A percentile compares a stretch with the other conserved stretches of the same genome.
These are phyloP conservation scores for Phylloscopus trochiloides DNA, from an alignment of 2,113 vertebrate genomes.

Conservation along the genomic window DNA sequence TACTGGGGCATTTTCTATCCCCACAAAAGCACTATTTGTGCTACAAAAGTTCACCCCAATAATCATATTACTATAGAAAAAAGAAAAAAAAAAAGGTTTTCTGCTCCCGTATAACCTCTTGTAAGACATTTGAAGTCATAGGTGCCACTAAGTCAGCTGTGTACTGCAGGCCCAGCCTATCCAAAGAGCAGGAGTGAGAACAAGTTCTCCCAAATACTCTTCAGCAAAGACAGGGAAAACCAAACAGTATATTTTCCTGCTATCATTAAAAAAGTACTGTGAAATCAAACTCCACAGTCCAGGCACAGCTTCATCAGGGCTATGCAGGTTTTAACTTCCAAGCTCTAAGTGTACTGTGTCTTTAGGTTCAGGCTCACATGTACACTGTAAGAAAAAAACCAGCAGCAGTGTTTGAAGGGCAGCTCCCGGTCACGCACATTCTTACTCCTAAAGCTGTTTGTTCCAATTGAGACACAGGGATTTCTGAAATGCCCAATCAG, in stretches of 20 bases:
- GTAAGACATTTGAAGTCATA: background rate
- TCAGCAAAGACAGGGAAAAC: background rate
- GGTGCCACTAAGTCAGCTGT: background rate
- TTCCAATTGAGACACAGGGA: background rate
- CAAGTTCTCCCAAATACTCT: background rate
- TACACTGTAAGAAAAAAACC: background rate
- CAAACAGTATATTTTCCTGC: background rate
- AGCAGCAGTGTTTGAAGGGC: background rate
- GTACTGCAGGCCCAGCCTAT: background rate
- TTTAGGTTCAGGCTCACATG: background rate
- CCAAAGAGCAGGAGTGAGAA: background rate
- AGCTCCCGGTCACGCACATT: background rate
- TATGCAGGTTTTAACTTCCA: background rate
- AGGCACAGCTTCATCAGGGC: background rate
- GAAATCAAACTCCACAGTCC: background rate
- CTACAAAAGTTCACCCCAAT: background rate
- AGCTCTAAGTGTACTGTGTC: background rate
- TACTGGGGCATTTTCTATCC: constrained; percentile 43
- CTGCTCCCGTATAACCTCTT: constrained; percentile 15
- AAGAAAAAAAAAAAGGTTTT: background rate
- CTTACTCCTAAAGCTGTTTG: background rate
- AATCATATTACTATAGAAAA: constrained; percentile 38
- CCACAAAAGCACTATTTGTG: constrained; percentile 58
- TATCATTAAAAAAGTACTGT: background rate
- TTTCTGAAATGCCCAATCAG: constrained; percentile 36